Evolutionary conservation across 2,797 vertebrate genomes (phyloP).

Genomic region (Silurus aristotelis): DNA sequence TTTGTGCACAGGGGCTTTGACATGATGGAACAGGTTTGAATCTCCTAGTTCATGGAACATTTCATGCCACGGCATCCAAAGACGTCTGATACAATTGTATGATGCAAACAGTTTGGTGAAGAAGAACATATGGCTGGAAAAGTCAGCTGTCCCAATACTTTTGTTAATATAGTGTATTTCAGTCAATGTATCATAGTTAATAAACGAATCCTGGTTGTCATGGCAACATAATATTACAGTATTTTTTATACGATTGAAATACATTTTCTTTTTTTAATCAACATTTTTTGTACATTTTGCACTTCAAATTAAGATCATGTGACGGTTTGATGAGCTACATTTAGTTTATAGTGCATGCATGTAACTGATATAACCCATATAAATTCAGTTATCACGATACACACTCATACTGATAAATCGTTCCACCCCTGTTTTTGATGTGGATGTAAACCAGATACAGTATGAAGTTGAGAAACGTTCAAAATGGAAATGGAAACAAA

Average conservation of each 20-base stretch:
- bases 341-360: not conserved
- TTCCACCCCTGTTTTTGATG: conserved; percentile 30
- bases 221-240: not conserved
- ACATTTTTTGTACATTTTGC: not conserved
- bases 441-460: conserved; percentile 37
- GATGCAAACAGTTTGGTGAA: too few species aligned
- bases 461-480: conserved; percentile 26
- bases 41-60: too few species aligned
- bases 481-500: conserved; percentile 33
- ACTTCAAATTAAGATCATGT: not conserved
- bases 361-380: not conserved
- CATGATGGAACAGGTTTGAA: too few species aligned
- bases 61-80: too few species aligned
- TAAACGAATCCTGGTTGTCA: not conserved
- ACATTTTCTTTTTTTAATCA: not conserved
- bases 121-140: too few species aligned
- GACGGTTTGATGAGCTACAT: not conserved
- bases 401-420: conserved; percentile 2
- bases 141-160: too few species aligned
- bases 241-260: not conserved
- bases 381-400: not conserved
- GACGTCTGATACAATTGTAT: too few species aligned
- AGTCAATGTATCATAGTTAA: too few species aligned
- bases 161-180: too few species aligned
- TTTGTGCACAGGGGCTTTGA: too few species aligned